These are phyloP conservation scores for Drosophila miranda DNA, from an alignment of 1,140 invertebrate genomes.

Conservation along the genomic window DNA sequence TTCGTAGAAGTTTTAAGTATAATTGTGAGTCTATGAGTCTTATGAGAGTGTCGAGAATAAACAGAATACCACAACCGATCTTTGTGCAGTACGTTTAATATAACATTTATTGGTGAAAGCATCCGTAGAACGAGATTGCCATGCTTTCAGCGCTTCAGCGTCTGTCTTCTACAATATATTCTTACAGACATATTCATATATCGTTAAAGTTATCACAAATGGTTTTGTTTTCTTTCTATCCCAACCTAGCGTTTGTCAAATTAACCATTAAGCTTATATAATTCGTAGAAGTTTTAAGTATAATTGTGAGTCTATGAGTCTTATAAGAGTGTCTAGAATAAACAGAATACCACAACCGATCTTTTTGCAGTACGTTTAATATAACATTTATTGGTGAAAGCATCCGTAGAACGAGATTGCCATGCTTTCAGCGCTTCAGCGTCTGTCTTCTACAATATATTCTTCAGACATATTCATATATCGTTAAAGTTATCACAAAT, in stretches of 20 bases:
- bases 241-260: conserved; percentile 21
- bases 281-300: conserved; percentile 36
- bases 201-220: conserved; percentile 64
- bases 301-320: conserved; percentile 18
- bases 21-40: conserved; percentile 16
- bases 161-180: conserved; percentile 40
- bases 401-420: conserved; percentile 30
- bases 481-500: conserved; percentile 64
- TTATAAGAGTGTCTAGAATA: conserved; percentile 32
- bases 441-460: conserved; percentile 39
- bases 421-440: conserved; percentile 34
- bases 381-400: conserved; percentile 44
- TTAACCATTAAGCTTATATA: conserved; percentile 32
- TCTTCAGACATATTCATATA: conserved; percentile 49
- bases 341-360: conserved; percentile 25
- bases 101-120: conserved; percentile 42
- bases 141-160: conserved; percentile 32
- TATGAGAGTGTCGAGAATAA: conserved; percentile 37
- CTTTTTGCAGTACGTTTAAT: conserved; percentile 22
- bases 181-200: conserved; percentile 48
- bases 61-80: conserved; percentile 22
- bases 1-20: conserved; percentile 37
- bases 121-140: conserved; percentile 33
- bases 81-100: conserved; percentile 26
- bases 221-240: conserved; percentile 58